Evolutionary conservation across 2,113 vertebrate species (phyloP), one percentile per base, ranked within the genome.

Genomic region (Fulmarus glacialis): DNA sequence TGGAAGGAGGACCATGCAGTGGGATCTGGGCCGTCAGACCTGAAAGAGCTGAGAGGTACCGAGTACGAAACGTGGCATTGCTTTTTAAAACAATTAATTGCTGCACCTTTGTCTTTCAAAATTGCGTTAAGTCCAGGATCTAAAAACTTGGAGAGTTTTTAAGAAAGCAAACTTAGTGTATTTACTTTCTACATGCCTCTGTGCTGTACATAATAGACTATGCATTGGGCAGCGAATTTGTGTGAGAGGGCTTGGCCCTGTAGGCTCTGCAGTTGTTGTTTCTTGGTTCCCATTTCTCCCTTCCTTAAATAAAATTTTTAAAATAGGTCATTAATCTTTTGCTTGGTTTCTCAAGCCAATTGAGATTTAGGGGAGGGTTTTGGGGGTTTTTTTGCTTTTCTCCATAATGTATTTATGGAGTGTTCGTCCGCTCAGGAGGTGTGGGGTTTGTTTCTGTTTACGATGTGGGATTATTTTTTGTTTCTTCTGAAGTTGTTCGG

Each of bases 271-370:
- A 64, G 43, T 55, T 93, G 19, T 87, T 82, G 19, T 73, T 91
- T 87, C 81, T 83, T 83, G 29, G 43, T 87, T 95, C 63, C 32
- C 20, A 27, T 75, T 95, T 92, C 30, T 87, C n/a, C 47, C 45
- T 94, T 87, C 58, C 48, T 60, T 85, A 87, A 96, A 91, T 74
- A 84, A 89, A 84, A 30, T 21, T 38, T 91, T 96, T 45, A 27
- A 87, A 97, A 79, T 93, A 91, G 87, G 67, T 79, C 8, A 15
- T 82, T 67, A 68, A 73, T 82, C n/a, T 89, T 87, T 66, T 62
- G 52, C 36, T 95, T 87, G 53, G 36, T 87, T 95, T 85, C 70
- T 90, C 38, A 85, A 94, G 84, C 55, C 58, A 58, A 0, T 16
- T 82, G 87, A 93, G 87, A 53, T 94, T 87, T 52, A 84, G 30